Evolutionary conservation across 2,113 vertebrate species (phyloP), one percentile per base, ranked within the genome.

Genomic region (Siniperca knerii): DNA sequence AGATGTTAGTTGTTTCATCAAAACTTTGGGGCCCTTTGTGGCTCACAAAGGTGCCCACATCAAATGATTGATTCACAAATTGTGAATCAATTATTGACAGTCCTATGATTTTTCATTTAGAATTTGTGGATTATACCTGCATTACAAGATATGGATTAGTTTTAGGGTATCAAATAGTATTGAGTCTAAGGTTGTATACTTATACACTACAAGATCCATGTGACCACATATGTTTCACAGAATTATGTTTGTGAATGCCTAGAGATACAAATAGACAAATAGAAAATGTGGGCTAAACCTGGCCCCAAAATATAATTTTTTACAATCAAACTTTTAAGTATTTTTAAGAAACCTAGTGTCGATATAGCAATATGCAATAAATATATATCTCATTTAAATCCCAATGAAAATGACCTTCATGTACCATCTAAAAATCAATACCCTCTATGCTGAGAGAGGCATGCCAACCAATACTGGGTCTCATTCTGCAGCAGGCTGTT

Each of bases 381-480:
- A 73, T 44, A 58, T 48, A 15, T 55, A 65, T 48, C 44, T 18
- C 7, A 67, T 81, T 65, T 20, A 37, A 64, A 64, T 44, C 16
- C 33, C 11, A 77, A n/a, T n/a, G 11, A 52, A 76, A 65, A 50
- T 68, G 62, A 74, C 68, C 74, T 68, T 10, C 48, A 35, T 62
- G 71, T 64, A 37, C 25, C 25, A 73, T 72, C 20, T 55, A 61
- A 46, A 74, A 77, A 86, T 77, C 61, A 73, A 82, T 82, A 40
- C 3, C 46, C 44, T 21, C 35, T 29, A 44, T 75, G 57, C 35
- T 50, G 55, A 61, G 23, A 42, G 62, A 54, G 23, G 52, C 50
- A 55, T 46, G 58, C 44, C 61, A 61, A 52, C 64, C 77, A 60
- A 69, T 69, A 54, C 77, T 58, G 50, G 75, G 10, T 60, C 29